These are phyloP conservation scores for Scophthalmus maximus DNA, from an alignment of 2,113 vertebrate species.

Conservation along the genomic window DNA sequence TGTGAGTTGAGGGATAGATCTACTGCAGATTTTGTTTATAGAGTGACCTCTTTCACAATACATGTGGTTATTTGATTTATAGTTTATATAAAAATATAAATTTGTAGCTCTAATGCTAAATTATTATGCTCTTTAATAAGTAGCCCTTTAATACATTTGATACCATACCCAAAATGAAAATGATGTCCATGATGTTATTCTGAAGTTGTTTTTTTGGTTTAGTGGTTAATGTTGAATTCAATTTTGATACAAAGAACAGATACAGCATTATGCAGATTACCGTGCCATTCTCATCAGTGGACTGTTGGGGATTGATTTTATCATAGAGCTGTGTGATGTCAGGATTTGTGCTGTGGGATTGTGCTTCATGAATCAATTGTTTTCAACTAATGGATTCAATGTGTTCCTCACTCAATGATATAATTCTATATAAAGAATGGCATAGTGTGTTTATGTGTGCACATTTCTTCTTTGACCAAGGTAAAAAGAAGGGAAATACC, in stretches of 20 bases:
- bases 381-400: constrained; percentile 53
- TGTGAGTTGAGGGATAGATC: too few species aligned
- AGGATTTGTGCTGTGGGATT: constrained; percentile 34
- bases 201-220: neutral
- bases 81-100: too few species aligned
- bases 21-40: too few species aligned
- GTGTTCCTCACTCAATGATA: constrained; percentile 38
- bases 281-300: constrained; percentile 13
- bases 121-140: neutral
- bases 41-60: too few species aligned
- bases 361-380: constrained; percentile 43
- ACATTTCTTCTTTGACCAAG: constrained; percentile 21
- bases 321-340: constrained; percentile 16
- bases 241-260: constrained; percentile 4
- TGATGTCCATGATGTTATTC: neutral
- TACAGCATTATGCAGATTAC: constrained; percentile 14
- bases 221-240: neutral
- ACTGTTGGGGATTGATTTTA: constrained; percentile 33
- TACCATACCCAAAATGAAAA: neutral
- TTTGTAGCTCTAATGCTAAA: too few species aligned
- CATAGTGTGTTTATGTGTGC: neutral
- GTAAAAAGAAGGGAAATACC: constrained; percentile 31
- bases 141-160: neutral
- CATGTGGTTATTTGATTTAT: too few species aligned
- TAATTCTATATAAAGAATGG: constrained; percentile 26